Evolutionary conservation across 2,888 invertebrate species (phyloP).

Genomic region (Pogonocherus hispidulus): DNA sequence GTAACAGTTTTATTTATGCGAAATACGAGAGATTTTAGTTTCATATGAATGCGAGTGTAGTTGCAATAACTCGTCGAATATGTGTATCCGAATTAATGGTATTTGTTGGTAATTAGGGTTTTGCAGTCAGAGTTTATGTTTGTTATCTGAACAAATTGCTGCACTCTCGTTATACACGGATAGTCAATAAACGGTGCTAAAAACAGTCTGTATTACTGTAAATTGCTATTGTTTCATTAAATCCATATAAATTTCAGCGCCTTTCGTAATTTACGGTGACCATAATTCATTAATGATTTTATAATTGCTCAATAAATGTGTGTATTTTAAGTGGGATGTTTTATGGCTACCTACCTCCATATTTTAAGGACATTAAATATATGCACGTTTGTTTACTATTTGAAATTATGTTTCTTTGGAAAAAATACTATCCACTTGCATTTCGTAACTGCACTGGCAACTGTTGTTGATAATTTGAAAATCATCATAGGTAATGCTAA

Average conservation of each 20-base stretch:
- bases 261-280: neutral
- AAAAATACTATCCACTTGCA: too few relatives aligned
- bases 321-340: neutral
- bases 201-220: neutral
- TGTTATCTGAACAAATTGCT: conserved; percentile 17
- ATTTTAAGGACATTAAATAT: too few relatives aligned
- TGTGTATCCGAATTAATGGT: conserved; percentile 16
- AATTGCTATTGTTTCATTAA: conserved; percentile 8
- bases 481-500: too few relatives aligned
- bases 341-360: neutral
- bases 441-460: too few relatives aligned
- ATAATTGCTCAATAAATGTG: neutral
- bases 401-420: too few relatives aligned
- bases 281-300: conserved; percentile 2
- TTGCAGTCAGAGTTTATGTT: conserved; percentile 14
- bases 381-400: too few relatives aligned
- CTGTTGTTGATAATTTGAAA: too few relatives aligned
- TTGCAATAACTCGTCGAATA: conserved; percentile 10
- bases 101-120: conserved; percentile 21
- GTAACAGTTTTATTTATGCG: neutral
- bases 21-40: neutral
- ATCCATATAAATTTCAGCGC: conserved; percentile 10
- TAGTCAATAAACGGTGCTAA: conserved; percentile 5
- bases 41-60: neutral
- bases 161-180: conserved; percentile 5